Evolutionary conservation across 2,797 vertebrate species (phyloP), one percentile per base, ranked within the genome.

Genomic region (Gymnopithys bicolor): DNA sequence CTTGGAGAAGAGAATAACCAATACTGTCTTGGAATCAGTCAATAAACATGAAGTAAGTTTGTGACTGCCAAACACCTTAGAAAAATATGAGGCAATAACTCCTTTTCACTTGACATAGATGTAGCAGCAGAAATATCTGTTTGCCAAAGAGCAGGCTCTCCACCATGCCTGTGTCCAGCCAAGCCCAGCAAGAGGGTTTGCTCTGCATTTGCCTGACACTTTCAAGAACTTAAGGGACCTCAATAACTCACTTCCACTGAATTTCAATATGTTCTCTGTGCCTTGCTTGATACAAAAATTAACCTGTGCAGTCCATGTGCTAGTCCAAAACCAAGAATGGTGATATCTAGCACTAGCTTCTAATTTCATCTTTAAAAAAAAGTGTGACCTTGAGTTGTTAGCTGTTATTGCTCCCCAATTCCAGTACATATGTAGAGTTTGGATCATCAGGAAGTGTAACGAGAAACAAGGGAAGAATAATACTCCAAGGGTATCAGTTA

Each of bases 241-340:
- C 67, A 74, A 59, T 7, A 75, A 35, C 56, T 25, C 16, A 13
- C 15, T 66, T 45, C 33, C 32, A 67, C 59, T 49, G 17, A 52
- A 77, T 56, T 92, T 67, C 23, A 83, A 3, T 13, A 25, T 1
- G 1, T 59, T 58, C 24, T 59, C 19, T 14, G 1, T 60, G 28
- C 22, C 37, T 49, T 7, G 9, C 3, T 13, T 28, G 4, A 52
- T 77, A 79, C 8, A 45, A 64, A 58, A 87, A 67, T 30, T 70
- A 83, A 74, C n/a, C 39, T 15, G 23, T 7, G 3, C 10, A 33
- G 35, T 21, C 19, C 39, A 55, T 0, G 0, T 22, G 5, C 52
- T 10, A 86, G 13, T 39, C 45, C 32, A 53, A 59, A 70, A 25
- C 30, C 22, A 49, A 7, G 37, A 49, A n/a, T 2, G 21, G 13